Conservation (phyloP, 1,140 invertebrate genomes). For the Microplitis mediator region DNA sequence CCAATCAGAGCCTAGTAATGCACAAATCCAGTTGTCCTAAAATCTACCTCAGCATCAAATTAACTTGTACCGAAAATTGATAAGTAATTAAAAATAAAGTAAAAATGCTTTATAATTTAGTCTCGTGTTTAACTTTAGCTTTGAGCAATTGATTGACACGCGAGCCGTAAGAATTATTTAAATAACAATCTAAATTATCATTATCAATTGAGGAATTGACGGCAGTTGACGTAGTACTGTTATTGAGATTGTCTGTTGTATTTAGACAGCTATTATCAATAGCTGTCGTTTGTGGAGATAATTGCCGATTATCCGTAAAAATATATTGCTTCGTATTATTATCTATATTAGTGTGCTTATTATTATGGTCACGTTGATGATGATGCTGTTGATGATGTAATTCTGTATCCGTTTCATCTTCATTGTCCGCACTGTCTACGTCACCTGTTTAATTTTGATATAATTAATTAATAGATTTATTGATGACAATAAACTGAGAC, state of each 20-base stretch:
- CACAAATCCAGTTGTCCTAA: no score
- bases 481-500: no score
- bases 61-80: no score
- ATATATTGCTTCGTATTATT: conserved; percentile 2
- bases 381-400: conserved; percentile 33
- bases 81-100: not conserved
- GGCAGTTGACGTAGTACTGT: not conserved
- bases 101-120: conserved; percentile 48
- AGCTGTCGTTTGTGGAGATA: no score
- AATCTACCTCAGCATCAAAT: no score
- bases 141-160: conserved; percentile 53
- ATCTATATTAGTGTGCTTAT: no score
- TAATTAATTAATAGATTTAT: no score
- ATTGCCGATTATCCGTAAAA: no score
- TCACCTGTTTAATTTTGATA: conserved; percentile 57
- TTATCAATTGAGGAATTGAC: conserved; percentile 21
- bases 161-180: conserved; percentile 48
- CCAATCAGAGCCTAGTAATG: no score
- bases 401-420: conserved; percentile 62
- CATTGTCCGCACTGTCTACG: conserved; percentile 71
- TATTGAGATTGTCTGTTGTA: no score
- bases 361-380: no score
- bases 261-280: no score
- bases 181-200: conserved; percentile 44
- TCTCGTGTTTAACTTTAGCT: conserved; percentile 58